Evolutionary conservation across 2,888 invertebrate genomes (phyloP).

Genomic region (Philhelius pedissequus): DNA sequence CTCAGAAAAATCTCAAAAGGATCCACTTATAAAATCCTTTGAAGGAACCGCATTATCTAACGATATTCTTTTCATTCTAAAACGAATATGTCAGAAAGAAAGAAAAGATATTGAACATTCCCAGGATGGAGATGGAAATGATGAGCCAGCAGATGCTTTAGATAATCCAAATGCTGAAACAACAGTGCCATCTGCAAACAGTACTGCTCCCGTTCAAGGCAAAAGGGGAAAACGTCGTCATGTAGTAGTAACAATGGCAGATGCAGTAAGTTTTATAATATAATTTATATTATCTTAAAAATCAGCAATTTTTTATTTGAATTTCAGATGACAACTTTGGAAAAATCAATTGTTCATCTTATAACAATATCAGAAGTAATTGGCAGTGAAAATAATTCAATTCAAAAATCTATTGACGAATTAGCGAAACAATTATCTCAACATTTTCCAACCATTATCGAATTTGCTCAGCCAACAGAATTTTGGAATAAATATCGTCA

Average conservation of each 20-base stretch:
- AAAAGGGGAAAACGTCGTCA: conserved; percentile 70
- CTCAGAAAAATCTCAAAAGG: conserved; percentile 74
- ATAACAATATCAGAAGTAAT: conserved; percentile 72
- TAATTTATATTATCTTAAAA: no score
- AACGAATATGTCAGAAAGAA: conserved; percentile 74
- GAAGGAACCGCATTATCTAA: conserved; percentile 73
- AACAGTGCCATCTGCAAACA: background rate
- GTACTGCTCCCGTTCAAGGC: background rate
- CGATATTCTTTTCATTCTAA: conserved; percentile 76
- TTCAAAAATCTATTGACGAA: conserved; percentile 72
- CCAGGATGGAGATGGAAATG: conserved; percentile 49
- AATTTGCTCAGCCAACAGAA: conserved; percentile 75
- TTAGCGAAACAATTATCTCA: conserved; percentile 73
- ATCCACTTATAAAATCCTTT: conserved; percentile 70
- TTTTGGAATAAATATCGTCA: conserved; percentile 76
- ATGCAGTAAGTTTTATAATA: conserved; percentile 74
- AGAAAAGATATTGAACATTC: conserved; percentile 68
- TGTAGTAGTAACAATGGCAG: conserved; percentile 71
- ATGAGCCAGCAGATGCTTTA: conserved; percentile 31
- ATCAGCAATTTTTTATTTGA: background rate
- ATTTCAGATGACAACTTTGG: conserved; percentile 72
- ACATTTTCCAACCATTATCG: conserved; percentile 74
- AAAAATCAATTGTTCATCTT: conserved; percentile 75
- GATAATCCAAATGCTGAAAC: conserved; percentile 13
- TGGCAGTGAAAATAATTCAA: conserved; percentile 43